Conservation (phyloP, 2,113 vertebrate genomes). For the Oncorhynchus mykiss region DNA sequence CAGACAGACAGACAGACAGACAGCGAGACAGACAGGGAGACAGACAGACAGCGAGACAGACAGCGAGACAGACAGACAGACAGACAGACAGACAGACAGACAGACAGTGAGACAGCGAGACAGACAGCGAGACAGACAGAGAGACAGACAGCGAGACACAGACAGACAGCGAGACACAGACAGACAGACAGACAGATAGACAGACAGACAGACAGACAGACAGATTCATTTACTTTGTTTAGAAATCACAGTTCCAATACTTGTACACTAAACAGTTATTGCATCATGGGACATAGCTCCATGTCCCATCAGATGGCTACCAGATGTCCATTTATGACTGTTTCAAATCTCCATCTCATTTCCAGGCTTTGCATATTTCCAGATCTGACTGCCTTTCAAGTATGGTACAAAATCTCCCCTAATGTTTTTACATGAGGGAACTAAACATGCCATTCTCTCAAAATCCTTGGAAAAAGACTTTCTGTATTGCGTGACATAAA, state of each 20-base stretch:
- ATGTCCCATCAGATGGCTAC: neutral
- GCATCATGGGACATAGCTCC: neutral
- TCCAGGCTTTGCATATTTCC: neutral
- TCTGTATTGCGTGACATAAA: neutral
- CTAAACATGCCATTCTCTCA: neutral
- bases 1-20: neutral
- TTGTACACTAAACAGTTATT: too few relatives aligned
- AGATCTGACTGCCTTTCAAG: slow-evolving; percentile 6
- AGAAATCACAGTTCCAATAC: too few relatives aligned
- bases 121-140: neutral
- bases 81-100: too few relatives aligned
- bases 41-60: neutral
- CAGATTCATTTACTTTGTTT: too few relatives aligned
- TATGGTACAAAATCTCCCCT: slow-evolving; percentile 1
- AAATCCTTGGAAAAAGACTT: neutral
- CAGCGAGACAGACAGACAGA: neutral
- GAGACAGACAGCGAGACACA: neutral
- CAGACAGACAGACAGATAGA: neutral
- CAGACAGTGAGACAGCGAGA: neutral
- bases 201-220: too few relatives aligned
- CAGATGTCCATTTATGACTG: slow-evolving; percentile 7
- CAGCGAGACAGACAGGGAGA: too few relatives aligned
- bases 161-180: neutral
- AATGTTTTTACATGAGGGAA: slow-evolving; percentile 3
- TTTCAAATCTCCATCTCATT: slow-evolving; percentile 6